Base-by-base conservation (phyloP, 2,797 vertebrate species). In the Takifugu ocellatus region DNA sequence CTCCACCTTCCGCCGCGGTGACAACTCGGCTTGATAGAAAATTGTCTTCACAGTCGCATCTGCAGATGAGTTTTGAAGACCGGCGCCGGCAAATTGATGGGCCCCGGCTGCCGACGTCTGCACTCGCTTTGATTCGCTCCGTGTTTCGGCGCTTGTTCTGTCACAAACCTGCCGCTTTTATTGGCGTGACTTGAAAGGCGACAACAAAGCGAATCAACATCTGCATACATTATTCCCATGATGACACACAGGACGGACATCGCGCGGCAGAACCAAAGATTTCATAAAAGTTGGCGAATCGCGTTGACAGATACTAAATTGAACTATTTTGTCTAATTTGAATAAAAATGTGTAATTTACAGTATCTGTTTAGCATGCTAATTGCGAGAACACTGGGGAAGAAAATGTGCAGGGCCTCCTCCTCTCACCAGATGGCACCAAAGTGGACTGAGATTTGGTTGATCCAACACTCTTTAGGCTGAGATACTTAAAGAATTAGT, bases 61-160 rank as follows among this genome's bases (percentile, higher is more conserved):
- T 66, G 61, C 74, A 82, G 84, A 84, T 81, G 70, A 83, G 54
- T 56, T 81, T 64, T 69, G 77, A 83, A 70, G 62, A 61, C 24
- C 70, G 81, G 82, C 82, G 74, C 60, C 66, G 2, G 52, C 63
- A 78, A 84, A 85, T 74, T 84, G 83, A 78, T 67, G 36, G 21
- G 51, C 52, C 45, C 56, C 25, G 78, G 62, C 81, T 76, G n/a
- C 74, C 77, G 81, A 72, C 68, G 61, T 79, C 74, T 78, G 63
- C 14, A 0, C 66, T 75, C 29, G 59, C 81, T 87, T 84, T 86
- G 84, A 86, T 84, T 71, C 59, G 36, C 66, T 65, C 70, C 62
- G 2, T 74, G 67, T 75, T 21, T 77, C 74, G 56, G 54, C 75
- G 76, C 87, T 84, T 88, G 76, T 87, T 87, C 78, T 86, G 86